Conservation (phyloP, 2,797 vertebrate genomes). For the Hozukius guyotensis region DNA sequence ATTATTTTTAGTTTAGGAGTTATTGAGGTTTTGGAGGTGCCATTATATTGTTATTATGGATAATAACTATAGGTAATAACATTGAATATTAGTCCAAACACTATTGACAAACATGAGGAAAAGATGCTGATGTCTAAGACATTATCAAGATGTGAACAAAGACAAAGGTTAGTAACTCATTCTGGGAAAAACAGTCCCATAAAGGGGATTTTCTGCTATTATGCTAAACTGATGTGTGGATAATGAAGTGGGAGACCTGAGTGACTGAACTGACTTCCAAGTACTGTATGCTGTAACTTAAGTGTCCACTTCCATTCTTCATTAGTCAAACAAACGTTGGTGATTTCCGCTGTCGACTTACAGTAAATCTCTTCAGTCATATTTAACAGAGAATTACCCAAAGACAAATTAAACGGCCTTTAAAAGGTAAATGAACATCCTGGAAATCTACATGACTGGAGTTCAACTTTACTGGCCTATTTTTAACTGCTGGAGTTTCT, state of each 20-base stretch:
- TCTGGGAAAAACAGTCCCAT: neutral
- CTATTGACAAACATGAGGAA: neutral
- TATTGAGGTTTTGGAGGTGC: neutral
- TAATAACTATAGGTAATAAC: neutral
- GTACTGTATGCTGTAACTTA: neutral
- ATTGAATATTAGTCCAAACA: neutral
- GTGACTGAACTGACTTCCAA: neutral
- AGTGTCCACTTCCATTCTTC: neutral
- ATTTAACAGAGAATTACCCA: neutral
- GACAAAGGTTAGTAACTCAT: neutral
- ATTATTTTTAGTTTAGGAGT: neutral
- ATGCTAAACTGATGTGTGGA: neutral
- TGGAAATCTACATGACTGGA: neutral
- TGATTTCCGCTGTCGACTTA: neutral
- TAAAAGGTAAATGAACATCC: neutral
- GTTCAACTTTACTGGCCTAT: neutral
- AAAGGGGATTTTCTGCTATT: neutral
- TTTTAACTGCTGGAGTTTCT: constrained; percentile 25
- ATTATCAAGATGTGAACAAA: neutral
- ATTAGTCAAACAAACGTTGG: neutral
- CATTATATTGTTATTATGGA: neutral
- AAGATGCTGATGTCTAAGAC: neutral
- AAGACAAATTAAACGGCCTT: neutral
- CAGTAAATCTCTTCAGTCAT: neutral
- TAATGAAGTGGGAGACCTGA: neutral